Evolutionary conservation across 2,797 vertebrate genomes (phyloP), one percentile per base, ranked within the genome.

Genomic region (Dicrostonyx torquatus): DNA sequence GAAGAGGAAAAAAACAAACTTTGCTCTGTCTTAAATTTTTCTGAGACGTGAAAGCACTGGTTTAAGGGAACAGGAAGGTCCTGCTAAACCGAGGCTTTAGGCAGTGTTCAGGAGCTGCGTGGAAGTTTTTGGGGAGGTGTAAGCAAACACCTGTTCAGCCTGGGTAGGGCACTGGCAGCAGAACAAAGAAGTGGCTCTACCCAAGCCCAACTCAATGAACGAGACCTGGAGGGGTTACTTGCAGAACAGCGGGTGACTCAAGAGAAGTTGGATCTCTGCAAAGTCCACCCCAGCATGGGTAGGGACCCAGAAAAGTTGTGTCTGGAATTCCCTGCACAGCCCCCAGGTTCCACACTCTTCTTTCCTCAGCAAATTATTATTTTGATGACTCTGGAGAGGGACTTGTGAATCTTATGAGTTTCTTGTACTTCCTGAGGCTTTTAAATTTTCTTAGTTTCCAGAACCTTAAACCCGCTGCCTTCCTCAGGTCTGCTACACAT

Each of bases 11-110:
- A 64, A 18, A 29, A 50, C 20, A 91, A 97, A 94, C 66, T 80
- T 5, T 0, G 55, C 87, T 97, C 89, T 96, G 60, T 11, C 4
- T 77, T 93, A 20, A 37, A 48, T 95, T 73, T 84, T 91, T 76
- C 78, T 95, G 9, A n/a, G 83, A 92, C n/a, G 29, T 24, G 18
- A 84, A 87, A 88, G 72, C n/a, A 18, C 37, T 24, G 1, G 31
- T 1, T 0, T n/a, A 31, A 79, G 83, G 2, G 20, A 40, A 26
- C 94, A 93, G 4, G 1, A 88, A 0, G 1, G 0, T n/a, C 40
- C 83, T 40, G 43, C 87, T 45, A 64, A 89, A 45, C 43, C 58
- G 40, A 76, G 29, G 26, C 75, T 87, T 94, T 50, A 24, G 91
- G 89, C 72, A 34, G 12, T 34, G 22, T 40, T 92, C 40, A 3